Conservation (phyloP, 2,888 invertebrate species). For the Melinaea marsaeus region DNA sequence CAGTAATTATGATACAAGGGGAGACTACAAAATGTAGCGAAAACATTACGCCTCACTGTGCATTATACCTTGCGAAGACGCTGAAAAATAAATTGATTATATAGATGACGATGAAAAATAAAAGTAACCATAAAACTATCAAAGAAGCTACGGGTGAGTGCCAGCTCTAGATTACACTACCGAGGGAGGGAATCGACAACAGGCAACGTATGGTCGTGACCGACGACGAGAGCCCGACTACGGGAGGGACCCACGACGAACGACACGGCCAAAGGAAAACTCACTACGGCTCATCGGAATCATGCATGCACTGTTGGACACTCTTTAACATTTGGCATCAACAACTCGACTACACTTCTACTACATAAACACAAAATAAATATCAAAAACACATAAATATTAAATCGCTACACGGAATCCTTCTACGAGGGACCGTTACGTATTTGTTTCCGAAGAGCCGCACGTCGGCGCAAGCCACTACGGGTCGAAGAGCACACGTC, state of each 20-base stretch:
- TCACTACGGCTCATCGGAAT: constrained; percentile 41
- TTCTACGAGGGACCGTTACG: too few relatives aligned
- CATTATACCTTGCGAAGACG: constrained; percentile 1
- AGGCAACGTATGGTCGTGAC: constrained; percentile 48
- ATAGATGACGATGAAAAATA: constrained; percentile 26
- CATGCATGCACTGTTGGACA: constrained; percentile 20
- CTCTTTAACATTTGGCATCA: background rate
- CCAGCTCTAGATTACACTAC: constrained; percentile 20
- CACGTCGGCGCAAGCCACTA: constrained; percentile 43
- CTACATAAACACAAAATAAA: too few relatives aligned
- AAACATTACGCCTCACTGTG: constrained; percentile 13
- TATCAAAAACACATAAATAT: too few relatives aligned
- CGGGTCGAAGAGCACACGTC: constrained; percentile 48
- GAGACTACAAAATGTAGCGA: background rate
- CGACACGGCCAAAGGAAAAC: constrained; percentile 33
- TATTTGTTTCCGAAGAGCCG: background rate
- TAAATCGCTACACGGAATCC: too few relatives aligned
- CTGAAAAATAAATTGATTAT: constrained; percentile 21
- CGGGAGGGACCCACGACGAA: constrained; percentile 36
- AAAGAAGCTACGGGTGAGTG: constrained; percentile 26
- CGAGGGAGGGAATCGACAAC: constrained; percentile 32
- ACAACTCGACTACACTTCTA: too few relatives aligned
- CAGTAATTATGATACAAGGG: background rate
- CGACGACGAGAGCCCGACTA: constrained; percentile 25
- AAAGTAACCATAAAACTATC: constrained; percentile 33